Conservation (phyloP, 2,888 invertebrate genomes). For the Phytoseiulus persimilis region DNA sequence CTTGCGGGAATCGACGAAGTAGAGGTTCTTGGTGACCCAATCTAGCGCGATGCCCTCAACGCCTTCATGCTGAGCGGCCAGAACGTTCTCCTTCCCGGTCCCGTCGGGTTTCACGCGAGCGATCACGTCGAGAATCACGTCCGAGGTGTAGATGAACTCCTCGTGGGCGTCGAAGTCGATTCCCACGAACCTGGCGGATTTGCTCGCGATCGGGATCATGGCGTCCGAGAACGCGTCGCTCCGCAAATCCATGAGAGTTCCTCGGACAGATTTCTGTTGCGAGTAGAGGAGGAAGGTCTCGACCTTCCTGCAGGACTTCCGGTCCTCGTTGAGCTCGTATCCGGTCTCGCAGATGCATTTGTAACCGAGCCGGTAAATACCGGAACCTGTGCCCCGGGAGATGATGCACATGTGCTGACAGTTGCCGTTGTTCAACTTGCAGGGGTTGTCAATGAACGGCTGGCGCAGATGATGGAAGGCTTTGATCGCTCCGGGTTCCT, state of each 20-base stretch:
- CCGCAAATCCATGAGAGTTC: conserved; percentile 54
- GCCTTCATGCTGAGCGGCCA: conserved; percentile 92
- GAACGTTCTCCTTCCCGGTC: conserved; percentile 64
- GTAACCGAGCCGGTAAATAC: conserved; percentile 64
- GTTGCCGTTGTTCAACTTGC: conserved; percentile 74
- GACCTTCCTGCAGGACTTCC: conserved; percentile 70
- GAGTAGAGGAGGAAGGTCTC: conserved; percentile 87
- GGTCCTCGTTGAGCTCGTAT: conserved; percentile 64
- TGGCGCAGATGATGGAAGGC: conserved; percentile 71
- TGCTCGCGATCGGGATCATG: conserved; percentile 82
- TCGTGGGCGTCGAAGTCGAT: conserved; percentile 84
- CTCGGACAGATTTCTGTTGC: conserved; percentile 89
- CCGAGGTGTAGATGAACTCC: conserved; percentile 90
- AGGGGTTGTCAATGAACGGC: conserved; percentile 64
- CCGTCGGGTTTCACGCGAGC: conserved; percentile 57
- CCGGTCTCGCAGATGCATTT: conserved; percentile 87
- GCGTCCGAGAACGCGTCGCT: conserved; percentile 75
- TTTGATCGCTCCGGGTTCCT: conserved; percentile 74
- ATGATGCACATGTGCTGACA: conserved; percentile 91
- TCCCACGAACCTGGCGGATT: conserved; percentile 84
- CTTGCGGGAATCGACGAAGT: conserved; percentile 87
- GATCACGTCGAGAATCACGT: conserved; percentile 89
- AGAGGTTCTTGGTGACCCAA: conserved; percentile 89
- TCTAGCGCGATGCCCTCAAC: conserved; percentile 91
- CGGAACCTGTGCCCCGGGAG: conserved; percentile 58